Percentiles rank a stretch among this genome's conserved stretches.
Conservation (phyloP, 1,140 invertebrate genomes). For the Drosophila parabipectinata region DNA sequence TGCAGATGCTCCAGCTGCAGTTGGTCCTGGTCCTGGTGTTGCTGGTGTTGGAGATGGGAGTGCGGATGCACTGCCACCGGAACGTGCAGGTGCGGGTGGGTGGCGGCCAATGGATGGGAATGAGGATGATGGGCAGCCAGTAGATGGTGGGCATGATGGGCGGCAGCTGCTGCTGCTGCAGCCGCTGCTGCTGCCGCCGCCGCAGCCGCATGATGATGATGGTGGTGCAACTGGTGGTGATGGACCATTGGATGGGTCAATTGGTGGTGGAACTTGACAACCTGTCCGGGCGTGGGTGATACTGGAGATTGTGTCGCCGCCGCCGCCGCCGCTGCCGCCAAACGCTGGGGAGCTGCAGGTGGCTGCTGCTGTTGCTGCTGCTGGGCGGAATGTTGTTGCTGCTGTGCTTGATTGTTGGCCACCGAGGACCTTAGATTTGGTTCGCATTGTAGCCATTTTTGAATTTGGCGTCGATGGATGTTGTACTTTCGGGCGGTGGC, state of each 20-base stretch:
- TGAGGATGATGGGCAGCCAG: conserved; percentile 46
- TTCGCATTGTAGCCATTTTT: conserved; percentile 94
- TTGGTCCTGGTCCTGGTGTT: conserved; percentile 8
- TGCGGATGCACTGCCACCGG: conserved; percentile 59
- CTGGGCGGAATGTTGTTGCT: conserved; percentile 60
- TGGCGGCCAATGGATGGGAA: conserved; percentile 64
- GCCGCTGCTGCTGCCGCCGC: conserved; percentile 60
- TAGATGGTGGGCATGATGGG: conserved; percentile 60
- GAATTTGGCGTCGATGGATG: conserved; percentile 93
- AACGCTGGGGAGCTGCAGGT: conserved; percentile 30
- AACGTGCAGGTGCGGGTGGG: conserved; percentile 69
- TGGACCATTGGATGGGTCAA: conserved; percentile 61
- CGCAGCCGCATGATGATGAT: conserved; percentile 57
- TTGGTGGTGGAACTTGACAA: conserved; percentile 45
- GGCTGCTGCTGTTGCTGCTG: conserved; percentile 57
- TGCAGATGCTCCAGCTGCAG: conserved; percentile 26
- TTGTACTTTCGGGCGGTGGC: conserved; percentile 94
- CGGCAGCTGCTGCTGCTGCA: conserved; percentile 58
- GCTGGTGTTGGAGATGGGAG: conserved; percentile 31
- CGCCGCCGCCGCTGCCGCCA: conserved; percentile 43
- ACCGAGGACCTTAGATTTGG: conserved; percentile 89
- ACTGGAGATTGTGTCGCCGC: conserved; percentile 44
- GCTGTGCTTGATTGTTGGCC: conserved; percentile 84
- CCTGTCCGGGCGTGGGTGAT: conserved; percentile 27
- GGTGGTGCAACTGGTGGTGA: conserved; percentile 51